Base-by-base conservation (phyloP, 2,888 invertebrate species). In the Bhutanitis thaidina region DNA sequence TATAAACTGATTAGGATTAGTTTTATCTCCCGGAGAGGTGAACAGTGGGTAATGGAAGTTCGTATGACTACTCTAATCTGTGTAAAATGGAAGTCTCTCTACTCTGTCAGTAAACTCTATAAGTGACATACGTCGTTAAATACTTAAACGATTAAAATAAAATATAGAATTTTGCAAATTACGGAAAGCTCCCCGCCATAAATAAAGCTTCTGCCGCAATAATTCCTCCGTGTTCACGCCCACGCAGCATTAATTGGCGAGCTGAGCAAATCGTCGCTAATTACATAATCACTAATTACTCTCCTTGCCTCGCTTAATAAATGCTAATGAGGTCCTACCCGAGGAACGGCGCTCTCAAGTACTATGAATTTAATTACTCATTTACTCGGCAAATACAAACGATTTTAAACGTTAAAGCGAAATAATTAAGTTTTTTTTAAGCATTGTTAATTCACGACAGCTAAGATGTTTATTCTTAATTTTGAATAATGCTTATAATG, bases 201-300 rank as follows among this genome's bases (percentile, higher is more conserved):
- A n/a, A 34, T 34, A 12, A 34, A 34, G 13, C 34, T 12, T n/a
- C 12, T 34, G 7, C 30, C 30, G 30, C n/a, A 12, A 10, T 34
- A 34, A 34, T 34, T 34, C 1, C 12, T n/a, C 14, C 38, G 38
- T 38, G 25, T 20, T 7, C 29, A 9, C 27, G 15, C 16, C 13
- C 16, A 30, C 34, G 12, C 34, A 12, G 12, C 46, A 16, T 12
- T 39, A 41, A 47, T 50, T 50, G 48, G 44, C 48, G 27, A 34
- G 34, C 59, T 59, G 58, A 53, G 54, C 59, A 65, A 72, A 71
- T 68, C 65, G 57, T 60, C 61, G 56, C 64, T 73, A 73, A 74
- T 74, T 69, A 66, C 64, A 61, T 71, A 74, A 74, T 73, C 71
- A 64, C 61, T 67, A 69, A 70, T 71, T 67, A 69, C 60, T 50